Evolutionary conservation across 23 tunicate species (phyloP).

Genomic region (Corella eumyota): DNA sequence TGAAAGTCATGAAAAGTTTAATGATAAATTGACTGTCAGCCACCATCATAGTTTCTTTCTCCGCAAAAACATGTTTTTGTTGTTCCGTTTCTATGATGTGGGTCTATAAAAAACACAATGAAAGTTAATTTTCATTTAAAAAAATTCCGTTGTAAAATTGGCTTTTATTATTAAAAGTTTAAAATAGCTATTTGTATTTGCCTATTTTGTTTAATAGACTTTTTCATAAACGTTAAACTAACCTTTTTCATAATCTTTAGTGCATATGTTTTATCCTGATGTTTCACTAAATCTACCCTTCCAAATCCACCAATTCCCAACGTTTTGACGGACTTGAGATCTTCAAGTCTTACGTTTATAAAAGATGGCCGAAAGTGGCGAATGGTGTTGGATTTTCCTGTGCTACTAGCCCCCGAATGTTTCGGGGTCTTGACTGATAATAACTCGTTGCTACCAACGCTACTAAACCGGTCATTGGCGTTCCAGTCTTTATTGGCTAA

Average conservation of each 20-base stretch:
- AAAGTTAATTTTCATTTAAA: too few species aligned
- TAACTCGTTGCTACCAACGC: neutral
- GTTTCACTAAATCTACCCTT: slow-evolving; percentile 33
- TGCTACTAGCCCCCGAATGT: slow-evolving; percentile 11
- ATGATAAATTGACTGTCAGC: slow-evolving; percentile 25
- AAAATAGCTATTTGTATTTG: too few species aligned
- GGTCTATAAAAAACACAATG: slow-evolving; percentile 2
- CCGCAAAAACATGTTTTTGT: slow-evolving; percentile 28
- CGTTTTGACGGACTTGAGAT: slow-evolving; percentile 21
- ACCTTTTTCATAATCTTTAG: slow-evolving; percentile 63
- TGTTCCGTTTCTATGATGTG: slow-evolving; percentile 32
- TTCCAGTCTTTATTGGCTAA: slow-evolving; percentile 9
- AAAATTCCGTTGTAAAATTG: too few species aligned
- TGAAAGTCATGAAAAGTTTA: slow-evolving; percentile 24
- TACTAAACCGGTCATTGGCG: neutral
- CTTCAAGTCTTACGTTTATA: too few species aligned
- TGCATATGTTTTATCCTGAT: slow-evolving; percentile 23
- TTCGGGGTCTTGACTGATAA: slow-evolving; percentile 4
- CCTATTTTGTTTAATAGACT: too few species aligned
- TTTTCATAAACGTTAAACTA: neutral
- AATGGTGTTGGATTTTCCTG: slow-evolving; percentile 6
- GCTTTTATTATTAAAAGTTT: too few species aligned
- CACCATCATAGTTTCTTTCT: slow-evolving; percentile 20
- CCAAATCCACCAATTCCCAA: slow-evolving; percentile 71
- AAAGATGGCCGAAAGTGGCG: slow-evolving; percentile 10